These are phyloP conservation scores for Eremobia ochroleuca DNA, from an alignment of 2,888 invertebrate genomes.

Conservation along the genomic window DNA sequence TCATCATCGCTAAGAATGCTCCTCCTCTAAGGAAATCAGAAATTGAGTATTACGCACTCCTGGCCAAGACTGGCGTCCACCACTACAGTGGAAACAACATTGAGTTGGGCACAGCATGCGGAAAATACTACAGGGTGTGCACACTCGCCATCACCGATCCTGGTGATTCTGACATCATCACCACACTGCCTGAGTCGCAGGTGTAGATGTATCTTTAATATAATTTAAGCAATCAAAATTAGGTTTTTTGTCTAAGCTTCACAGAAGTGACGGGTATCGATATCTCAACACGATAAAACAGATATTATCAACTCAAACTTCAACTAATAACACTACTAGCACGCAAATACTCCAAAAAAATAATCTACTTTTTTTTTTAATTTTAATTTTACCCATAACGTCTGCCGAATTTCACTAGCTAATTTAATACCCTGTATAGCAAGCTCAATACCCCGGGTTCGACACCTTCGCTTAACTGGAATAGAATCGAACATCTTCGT, in stretches of 20 bases:
- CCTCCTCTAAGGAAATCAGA: too few relatives aligned
- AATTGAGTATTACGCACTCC: too few relatives aligned
- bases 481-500: too few relatives aligned
- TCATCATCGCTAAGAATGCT: constrained; percentile 99
- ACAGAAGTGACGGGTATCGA: background rate
- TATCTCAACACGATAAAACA: background rate
- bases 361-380: background rate
- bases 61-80: too few relatives aligned
- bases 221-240: too few relatives aligned
- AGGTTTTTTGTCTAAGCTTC: too few relatives aligned
- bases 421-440: background rate
- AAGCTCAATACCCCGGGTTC: too few relatives aligned
- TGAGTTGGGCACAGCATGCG: too few relatives aligned
- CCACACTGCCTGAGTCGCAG: constrained; percentile 94
- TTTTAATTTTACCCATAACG: background rate
- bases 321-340: background rate
- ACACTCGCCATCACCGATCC: constrained; percentile 99
- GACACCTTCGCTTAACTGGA: too few relatives aligned
- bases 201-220: too few relatives aligned
- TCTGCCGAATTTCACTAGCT: background rate
- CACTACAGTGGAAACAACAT: too few relatives aligned
- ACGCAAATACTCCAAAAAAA: too few relatives aligned
- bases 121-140: constrained; percentile 99
- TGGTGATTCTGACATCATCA: constrained; percentile 99
- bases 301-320: background rate